Conservation (phyloP, 92 coral and sea anemone species). For the Epizoanthus illoricatus region DNA sequence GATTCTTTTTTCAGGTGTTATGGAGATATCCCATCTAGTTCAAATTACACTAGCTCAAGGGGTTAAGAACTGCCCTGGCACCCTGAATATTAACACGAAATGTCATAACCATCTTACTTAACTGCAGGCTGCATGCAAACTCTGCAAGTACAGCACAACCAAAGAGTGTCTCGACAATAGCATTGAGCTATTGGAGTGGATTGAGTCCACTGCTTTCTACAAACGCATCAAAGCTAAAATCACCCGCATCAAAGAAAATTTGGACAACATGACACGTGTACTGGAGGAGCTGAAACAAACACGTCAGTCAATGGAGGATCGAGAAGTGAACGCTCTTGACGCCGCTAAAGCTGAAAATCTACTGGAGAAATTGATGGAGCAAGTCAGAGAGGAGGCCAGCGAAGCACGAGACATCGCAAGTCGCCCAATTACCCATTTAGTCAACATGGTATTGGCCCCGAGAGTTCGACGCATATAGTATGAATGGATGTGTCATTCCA, state of each 20-base stretch:
- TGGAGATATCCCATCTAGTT: no score
- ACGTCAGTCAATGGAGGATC: background rate
- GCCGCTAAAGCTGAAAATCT: background rate
- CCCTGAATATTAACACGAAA: background rate
- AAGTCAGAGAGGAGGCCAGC: background rate
- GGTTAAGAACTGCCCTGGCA: no score
- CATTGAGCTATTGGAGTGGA: slow-evolving; percentile 7
- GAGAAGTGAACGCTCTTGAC: background rate
- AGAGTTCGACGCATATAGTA: slow-evolving; percentile 4
- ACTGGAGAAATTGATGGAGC: background rate
- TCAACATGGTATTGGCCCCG: slow-evolving; percentile 11
- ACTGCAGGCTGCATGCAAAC: background rate
- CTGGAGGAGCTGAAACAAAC: background rate
- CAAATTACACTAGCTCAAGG: no score
- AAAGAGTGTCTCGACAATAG: background rate
- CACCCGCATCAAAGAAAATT: background rate
- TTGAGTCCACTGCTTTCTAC: background rate
- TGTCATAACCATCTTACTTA: background rate
- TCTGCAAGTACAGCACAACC: background rate
- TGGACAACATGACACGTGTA: background rate
- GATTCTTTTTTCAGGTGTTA: no score
- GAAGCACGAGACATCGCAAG: background rate
- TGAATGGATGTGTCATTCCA: no score
- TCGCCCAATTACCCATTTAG: slow-evolving; percentile 3
- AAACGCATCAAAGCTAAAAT: background rate